Conservation (phyloP, 2,113 vertebrate genomes). For the Strigops habroptila region DNA sequence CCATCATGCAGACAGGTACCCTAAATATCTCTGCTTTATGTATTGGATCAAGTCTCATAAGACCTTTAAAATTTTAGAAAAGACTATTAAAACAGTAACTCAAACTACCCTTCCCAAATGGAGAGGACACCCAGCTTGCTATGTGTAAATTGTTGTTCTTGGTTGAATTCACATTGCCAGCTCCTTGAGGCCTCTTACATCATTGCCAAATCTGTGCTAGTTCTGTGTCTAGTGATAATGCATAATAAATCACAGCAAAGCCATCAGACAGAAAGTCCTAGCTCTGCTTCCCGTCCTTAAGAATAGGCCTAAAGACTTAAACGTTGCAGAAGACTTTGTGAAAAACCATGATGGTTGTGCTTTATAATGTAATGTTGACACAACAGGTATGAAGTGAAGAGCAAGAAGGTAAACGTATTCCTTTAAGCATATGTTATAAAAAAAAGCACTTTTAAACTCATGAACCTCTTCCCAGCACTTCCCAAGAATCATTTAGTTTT, state of each 20-base stretch:
- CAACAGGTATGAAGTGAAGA: neutral
- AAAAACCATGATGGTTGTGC: neutral
- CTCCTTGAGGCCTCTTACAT: neutral
- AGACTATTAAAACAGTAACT: neutral
- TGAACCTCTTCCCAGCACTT: neutral
- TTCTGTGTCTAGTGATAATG: rapidly evolving
- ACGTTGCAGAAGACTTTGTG: neutral
- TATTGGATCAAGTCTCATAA: neutral
- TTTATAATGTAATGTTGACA: neutral
- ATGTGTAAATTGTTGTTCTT: neutral
- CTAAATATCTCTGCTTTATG: neutral
- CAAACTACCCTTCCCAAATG: neutral
- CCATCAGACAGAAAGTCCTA: neutral
- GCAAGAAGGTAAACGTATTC: neutral
- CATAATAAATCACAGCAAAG: neutral
- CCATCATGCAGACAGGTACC: neutral
- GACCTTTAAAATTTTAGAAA: neutral
- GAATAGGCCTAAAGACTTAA: neutral
- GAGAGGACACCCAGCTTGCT: neutral
- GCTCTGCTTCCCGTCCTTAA: neutral
- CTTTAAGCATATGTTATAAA: neutral
- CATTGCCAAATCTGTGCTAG: neutral
- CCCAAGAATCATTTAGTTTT: neutral
- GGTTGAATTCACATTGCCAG: neutral
- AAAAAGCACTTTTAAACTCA: neutral